Evolutionary conservation across 2,113 vertebrate species (phyloP).

Genomic region (Eonycteris spelaea): DNA sequence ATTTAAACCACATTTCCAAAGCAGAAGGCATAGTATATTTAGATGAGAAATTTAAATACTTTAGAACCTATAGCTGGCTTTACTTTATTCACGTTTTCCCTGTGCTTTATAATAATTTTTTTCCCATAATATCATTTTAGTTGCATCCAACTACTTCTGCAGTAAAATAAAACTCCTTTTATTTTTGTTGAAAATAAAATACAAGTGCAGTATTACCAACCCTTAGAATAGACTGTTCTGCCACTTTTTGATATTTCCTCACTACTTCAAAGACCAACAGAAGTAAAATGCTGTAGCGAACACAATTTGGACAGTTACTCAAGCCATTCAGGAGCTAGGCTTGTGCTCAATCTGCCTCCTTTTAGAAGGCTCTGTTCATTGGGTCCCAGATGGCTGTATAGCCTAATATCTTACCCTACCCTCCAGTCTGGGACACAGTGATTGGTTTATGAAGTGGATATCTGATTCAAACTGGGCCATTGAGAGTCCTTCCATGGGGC

Average conservation of each 20-base stretch:
- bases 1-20: conserved; percentile 24
- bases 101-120: background rate
- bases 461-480: background rate
- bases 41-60: background rate
- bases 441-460: background rate
- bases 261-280: background rate
- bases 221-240: background rate
- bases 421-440: background rate
- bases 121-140: background rate
- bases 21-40: background rate
- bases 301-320: background rate
- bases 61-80: background rate
- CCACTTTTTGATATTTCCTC: background rate
- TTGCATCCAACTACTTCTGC: background rate
- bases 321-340: background rate
- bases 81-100: background rate
- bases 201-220: background rate
- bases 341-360: background rate
- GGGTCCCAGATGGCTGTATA: background rate
- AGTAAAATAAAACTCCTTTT: background rate
- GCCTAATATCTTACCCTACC: too few species aligned
- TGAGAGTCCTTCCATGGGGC: background rate
- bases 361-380: background rate
- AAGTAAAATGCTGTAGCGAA: background rate
- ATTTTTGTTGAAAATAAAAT: background rate